Conservation (phyloP, 2,113 vertebrate genomes). For the Herpetotheres cachinnans region DNA sequence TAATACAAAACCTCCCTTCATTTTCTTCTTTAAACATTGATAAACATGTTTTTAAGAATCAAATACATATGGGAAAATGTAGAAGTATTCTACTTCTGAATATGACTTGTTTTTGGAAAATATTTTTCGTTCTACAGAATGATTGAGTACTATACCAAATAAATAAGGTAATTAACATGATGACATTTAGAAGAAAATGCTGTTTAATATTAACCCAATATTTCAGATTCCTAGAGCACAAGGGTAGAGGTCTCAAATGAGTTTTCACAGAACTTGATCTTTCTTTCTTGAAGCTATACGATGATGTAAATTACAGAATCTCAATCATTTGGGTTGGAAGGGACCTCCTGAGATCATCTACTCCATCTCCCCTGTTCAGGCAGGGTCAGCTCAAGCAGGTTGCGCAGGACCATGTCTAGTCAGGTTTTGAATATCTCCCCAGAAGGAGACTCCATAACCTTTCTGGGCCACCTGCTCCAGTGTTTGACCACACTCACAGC, state of each 20-base stretch:
- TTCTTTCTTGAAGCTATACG: background rate
- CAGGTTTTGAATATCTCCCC: background rate
- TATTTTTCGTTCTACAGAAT: background rate
- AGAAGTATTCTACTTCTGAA: background rate
- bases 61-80: background rate
- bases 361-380: background rate
- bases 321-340: background rate
- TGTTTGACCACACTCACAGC: background rate
- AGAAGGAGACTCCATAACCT: background rate
- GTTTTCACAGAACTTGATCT: background rate
- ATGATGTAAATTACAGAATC: background rate
- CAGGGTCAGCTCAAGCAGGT: background rate
- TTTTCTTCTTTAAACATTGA: background rate
- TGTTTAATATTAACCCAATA: background rate
- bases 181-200: background rate
- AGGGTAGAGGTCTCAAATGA: background rate
- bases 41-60: background rate
- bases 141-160: background rate
- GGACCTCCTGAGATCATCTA: background rate
- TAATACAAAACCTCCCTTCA: background rate
- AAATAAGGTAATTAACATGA: background rate
- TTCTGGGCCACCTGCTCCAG: background rate
- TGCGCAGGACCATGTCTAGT: background rate
- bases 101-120: background rate
- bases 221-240: background rate